These are phyloP conservation scores for Aratinga solstitialis DNA, from an alignment of 2,797 vertebrate species.

Conservation along the genomic window DNA sequence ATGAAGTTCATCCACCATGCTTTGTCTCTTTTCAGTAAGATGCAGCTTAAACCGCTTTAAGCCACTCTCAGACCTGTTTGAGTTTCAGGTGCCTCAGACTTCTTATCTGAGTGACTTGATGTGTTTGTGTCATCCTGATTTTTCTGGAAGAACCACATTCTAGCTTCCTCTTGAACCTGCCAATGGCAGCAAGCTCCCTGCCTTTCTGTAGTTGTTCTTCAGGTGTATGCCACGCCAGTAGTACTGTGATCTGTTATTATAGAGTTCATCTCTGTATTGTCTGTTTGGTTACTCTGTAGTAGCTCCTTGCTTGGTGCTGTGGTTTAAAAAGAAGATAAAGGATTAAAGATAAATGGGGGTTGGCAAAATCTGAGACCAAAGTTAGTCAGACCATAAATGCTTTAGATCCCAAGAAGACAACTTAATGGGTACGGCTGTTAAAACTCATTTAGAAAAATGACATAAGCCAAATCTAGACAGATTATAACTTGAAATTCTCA, in stretches of 20 bases:
- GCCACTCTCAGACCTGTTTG: neutral
- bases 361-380: neutral
- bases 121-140: neutral
- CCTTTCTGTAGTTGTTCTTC: neutral
- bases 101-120: neutral
- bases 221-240: neutral
- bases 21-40: neutral
- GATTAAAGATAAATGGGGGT: neutral
- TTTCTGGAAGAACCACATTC: neutral
- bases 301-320: neutral
- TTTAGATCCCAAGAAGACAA: neutral
- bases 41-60: neutral
- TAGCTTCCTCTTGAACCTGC: neutral
- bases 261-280: neutral
- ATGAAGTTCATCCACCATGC: neutral
- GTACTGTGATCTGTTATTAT: neutral
- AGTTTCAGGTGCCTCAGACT: neutral
- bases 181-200: neutral
- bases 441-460: slow-evolving; percentile 13
- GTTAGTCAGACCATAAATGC: neutral
- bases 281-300: neutral
- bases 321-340: neutral
- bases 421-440: slow-evolving; percentile 18
- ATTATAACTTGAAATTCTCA: neutral
- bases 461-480: neutral